Evolutionary conservation across 2,113 vertebrate genomes (phyloP), one percentile per base, ranked within the genome.

Genomic region (Hyla sarda): DNA sequence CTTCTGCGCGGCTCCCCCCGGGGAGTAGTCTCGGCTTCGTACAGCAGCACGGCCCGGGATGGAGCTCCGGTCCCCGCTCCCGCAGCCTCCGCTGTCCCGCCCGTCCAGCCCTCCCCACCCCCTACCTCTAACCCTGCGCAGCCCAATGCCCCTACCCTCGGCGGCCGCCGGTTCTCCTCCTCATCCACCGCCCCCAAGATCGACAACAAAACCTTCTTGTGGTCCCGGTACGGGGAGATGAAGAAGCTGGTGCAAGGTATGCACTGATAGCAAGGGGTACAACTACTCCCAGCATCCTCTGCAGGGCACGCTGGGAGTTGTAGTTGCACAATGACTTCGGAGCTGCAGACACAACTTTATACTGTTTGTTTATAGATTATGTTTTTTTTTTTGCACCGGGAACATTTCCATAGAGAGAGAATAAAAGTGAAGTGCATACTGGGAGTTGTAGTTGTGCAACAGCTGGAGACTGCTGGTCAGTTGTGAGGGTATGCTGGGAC

Each of bases 211-310:
- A 90, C 90, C 1, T 94, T 92, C 84, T 79, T 96, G 58, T 96
- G 95, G 95, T 87, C 91, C 17, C 93, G 95, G 1, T 96, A 96
- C 80, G 93, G 93, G 56, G 95, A 96, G 45, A 92, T 92, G 91
- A 96, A 94, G 72, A 92, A 95, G 45, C 90, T 96, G 56, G 95
- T 96, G 58, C 93, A 96, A 89, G 95, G 95, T 96, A 85, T 52
- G 62, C 17, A 3, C 2, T n/a, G 23, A 6, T n/a, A 50, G 37
- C 10, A 16, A 12, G 21, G 0, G 14, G 16, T 1, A 71, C 30
- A 16, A 71, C 28, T 1, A 71, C 67, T 19, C 28, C 8, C 34
- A 25, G 37, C 37, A 23, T 0, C 32, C 7, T 45, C 2, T 1
- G 34, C 1, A 2, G 7, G 10, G 10, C 1, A 25, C 12, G 14